Percentiles rank a stretch among this genome's conserved stretches.
phyloP scores from a whole-genome alignment of 1,140 invertebrate species.

The Drosophila orena region DNA sequence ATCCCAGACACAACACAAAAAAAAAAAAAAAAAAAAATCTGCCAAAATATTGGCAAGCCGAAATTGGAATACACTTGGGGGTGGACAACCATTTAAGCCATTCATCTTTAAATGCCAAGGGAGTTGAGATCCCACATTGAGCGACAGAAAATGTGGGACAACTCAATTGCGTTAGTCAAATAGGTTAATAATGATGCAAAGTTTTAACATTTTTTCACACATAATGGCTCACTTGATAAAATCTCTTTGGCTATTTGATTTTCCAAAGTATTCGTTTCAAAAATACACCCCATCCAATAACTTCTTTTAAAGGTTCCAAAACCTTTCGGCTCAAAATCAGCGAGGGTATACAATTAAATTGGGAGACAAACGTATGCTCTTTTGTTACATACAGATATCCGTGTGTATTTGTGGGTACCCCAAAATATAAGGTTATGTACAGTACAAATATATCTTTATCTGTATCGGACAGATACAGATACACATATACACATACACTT shows the following conservation, averaged over 20 bases:
- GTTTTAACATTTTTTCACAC: not conserved
- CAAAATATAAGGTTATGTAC: constrained; percentile 34
- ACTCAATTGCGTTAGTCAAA: not conserved
- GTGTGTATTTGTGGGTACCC: constrained; percentile 14
- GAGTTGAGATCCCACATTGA: not conserved
- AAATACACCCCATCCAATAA: too few species aligned
- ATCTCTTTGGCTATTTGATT: too few species aligned
- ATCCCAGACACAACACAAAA: not conserved
- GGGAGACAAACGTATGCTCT: not conserved
- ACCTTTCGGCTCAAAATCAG: not conserved
- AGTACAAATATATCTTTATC: constrained; percentile 38
- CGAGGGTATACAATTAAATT: constrained; percentile 21
- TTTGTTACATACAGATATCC: constrained; percentile 9
- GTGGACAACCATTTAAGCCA: not conserved
- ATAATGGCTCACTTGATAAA: too few species aligned
- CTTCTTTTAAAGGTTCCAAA: not conserved
- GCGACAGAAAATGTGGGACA: not conserved
- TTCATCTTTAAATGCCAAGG: not conserved
- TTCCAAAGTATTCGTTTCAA: too few species aligned
- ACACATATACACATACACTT: not conserved
- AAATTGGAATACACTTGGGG: constrained; percentile 11
- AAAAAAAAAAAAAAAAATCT: not conserved
- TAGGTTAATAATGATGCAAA: not conserved
- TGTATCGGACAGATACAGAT: constrained; percentile 16
- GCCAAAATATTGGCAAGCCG: constrained; percentile 2